Percentiles rank a stretch among this genome's conserved stretches.
Conservation (phyloP, 2,797 vertebrate species). For the Characodon lateralis region DNA sequence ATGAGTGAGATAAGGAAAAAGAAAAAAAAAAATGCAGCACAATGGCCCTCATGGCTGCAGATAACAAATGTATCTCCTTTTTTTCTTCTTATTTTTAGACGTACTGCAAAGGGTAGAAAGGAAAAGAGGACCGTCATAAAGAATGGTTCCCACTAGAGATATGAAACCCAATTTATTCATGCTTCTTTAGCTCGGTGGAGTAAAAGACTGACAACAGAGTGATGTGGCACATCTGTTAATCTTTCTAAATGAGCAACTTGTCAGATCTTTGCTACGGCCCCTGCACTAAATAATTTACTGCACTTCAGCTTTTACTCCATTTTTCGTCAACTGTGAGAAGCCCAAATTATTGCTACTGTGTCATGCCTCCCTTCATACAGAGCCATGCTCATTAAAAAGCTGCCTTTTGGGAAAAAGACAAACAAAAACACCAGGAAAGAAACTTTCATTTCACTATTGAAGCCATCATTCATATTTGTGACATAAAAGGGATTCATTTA, state of each 20-base stretch:
- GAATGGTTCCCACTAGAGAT: slow-evolving; percentile 63
- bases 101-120: slow-evolving; percentile 49
- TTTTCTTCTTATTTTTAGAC: slow-evolving; percentile 63
- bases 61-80: slow-evolving; percentile 70
- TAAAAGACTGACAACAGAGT: slow-evolving; percentile 74
- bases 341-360: slow-evolving; percentile 56
- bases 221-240: slow-evolving; percentile 79
- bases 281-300: slow-evolving; percentile 81
- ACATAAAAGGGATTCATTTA: slow-evolving; percentile 41
- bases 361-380: slow-evolving; percentile 30
- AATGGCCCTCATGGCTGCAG: slow-evolving; percentile 62
- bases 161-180: slow-evolving; percentile 76
- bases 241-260: slow-evolving; percentile 76
- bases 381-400: slow-evolving; percentile 53
- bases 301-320: slow-evolving; percentile 70
- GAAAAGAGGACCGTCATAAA: slow-evolving; percentile 61
- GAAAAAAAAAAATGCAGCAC: slow-evolving; percentile 61
- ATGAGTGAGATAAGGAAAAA: slow-evolving; percentile 75
- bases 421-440: slow-evolving; percentile 28
- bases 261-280: slow-evolving; percentile 72
- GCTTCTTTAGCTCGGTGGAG: slow-evolving; percentile 60
- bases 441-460: slow-evolving; percentile 34
- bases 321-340: slow-evolving; percentile 73
- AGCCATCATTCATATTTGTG: slow-evolving; percentile 22
- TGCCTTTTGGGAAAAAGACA: slow-evolving; percentile 43